phyloP scores from a whole-genome alignment of 2,797 vertebrate genomes.

The Malurus splendens region DNA sequence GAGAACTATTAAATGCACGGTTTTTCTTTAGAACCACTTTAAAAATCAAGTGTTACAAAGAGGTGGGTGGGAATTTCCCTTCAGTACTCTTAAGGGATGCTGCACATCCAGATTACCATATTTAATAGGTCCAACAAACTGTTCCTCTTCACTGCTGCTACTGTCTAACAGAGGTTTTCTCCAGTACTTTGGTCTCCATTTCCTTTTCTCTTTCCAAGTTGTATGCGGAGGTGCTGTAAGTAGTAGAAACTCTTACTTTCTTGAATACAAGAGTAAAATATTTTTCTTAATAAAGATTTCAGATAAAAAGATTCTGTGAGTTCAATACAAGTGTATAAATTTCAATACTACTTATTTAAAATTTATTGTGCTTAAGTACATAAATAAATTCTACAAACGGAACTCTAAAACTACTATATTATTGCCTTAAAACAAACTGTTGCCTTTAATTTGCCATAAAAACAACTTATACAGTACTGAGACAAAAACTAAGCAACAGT shows the following conservation, averaged over 20 bases:
- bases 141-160: slow-evolving; percentile 76
- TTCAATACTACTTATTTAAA: not conserved
- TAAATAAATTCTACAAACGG: not conserved
- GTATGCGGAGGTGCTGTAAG: slow-evolving; percentile 88
- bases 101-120: slow-evolving; percentile 66
- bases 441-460: not conserved
- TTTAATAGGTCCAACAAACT: slow-evolving; percentile 63
- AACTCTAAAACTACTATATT: not conserved
- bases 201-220: slow-evolving; percentile 88
- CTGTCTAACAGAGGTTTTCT: slow-evolving; percentile 67
- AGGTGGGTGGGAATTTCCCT: not conserved
- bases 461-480: not conserved
- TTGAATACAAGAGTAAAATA: not conserved
- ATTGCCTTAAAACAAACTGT: not conserved
- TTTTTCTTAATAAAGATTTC: not conserved
- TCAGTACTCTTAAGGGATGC: not conserved
- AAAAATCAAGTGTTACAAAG: not conserved
- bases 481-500: not conserved
- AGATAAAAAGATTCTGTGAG: not conserved
- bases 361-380: not conserved
- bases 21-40: not conserved
- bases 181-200: slow-evolving; percentile 84
- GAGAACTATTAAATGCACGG: not conserved
- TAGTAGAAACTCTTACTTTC: not conserved
- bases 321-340: not conserved